Percentiles rank a stretch among this genome's conserved stretches.
Conservation (phyloP, 2,888 invertebrate genomes). For the Diplolepis rosae region DNA sequence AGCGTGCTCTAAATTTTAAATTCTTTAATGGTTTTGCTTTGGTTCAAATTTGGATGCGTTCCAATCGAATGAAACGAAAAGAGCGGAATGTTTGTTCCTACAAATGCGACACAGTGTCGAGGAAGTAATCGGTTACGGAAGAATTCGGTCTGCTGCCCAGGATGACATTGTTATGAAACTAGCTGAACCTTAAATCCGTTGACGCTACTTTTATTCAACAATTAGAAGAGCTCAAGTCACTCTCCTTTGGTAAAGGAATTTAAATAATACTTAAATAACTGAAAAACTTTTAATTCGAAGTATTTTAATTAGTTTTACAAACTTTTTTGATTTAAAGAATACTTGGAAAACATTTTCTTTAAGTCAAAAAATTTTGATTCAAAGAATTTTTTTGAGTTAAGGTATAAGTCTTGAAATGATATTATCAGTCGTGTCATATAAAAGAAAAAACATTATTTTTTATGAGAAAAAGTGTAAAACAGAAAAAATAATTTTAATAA, state of each 20-base stretch:
- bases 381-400: no score
- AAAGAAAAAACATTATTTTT: no score
- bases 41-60: not conserved
- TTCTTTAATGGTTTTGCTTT: not conserved
- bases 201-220: conserved; percentile 21
- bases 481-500: no score
- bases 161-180: conserved; percentile 29
- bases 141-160: conserved; percentile 40
- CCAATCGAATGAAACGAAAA: not conserved
- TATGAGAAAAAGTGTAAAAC: no score
- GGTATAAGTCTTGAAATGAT: no score
- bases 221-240: not conserved
- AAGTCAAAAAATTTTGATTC: no score
- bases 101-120: conserved; percentile 42
- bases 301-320: no score
- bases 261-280: no score
- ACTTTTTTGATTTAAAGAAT: no score
- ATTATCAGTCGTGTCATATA: no score
- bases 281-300: no score
- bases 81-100: not conserved
- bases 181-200: conserved; percentile 29
- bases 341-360: no score
- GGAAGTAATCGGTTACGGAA: conserved; percentile 49
- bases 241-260: conserved; percentile 6
- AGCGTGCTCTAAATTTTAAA: not conserved